phyloP scores from a whole-genome alignment of 1,140 invertebrate species.

The Daktulosphaira vitifoliae region DNA sequence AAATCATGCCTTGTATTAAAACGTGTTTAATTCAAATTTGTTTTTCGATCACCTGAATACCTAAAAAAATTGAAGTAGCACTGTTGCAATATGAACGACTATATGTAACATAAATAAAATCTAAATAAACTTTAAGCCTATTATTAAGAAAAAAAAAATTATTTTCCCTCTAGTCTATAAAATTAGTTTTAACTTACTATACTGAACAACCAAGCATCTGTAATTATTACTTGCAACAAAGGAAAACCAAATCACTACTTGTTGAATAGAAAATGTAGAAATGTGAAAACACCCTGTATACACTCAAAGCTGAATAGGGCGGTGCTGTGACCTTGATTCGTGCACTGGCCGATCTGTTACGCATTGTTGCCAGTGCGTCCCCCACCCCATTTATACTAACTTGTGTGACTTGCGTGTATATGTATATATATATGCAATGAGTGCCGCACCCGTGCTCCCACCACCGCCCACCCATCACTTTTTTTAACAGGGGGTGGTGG shows the following conservation, averaged over 20 bases:
- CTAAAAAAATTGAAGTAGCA: no score
- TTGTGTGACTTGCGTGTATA: background rate
- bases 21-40: no score
- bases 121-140: no score
- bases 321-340: constrained; percentile 30
- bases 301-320: constrained; percentile 11
- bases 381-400: constrained; percentile 13
- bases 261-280: background rate
- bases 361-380: constrained; percentile 30
- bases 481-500: background rate
- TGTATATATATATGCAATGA: background rate
- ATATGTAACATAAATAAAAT: no score
- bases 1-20: no score
- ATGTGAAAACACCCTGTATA: constrained; percentile 26
- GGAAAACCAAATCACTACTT: background rate
- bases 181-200: no score
- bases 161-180: no score
- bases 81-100: no score
- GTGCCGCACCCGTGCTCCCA: background rate
- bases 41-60: no score
- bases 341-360: constrained; percentile 30
- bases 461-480: constrained; percentile 11
- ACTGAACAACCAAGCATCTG: no score
- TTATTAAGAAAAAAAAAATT: no score
- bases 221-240: no score